Percentiles rank a stretch among this genome's conserved stretches.
Conservation (phyloP, 2,888 invertebrate genomes). For the Mythimna loreyi region DNA sequence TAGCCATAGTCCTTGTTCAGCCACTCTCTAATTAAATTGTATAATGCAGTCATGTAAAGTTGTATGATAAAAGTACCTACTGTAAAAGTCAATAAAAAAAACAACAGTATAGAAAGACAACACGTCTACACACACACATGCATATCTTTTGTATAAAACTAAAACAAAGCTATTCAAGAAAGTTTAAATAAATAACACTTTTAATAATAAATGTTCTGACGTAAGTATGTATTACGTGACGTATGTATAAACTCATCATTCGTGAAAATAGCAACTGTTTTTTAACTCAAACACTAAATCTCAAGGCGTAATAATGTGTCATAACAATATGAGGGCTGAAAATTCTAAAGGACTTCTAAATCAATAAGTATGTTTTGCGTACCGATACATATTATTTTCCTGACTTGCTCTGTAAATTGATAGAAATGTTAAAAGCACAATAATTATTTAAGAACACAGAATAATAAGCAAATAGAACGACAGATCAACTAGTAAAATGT, state of each 20-base stretch:
- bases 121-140: constrained; percentile 60
- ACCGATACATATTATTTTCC: constrained; percentile 88
- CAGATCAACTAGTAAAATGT: too few relatives aligned
- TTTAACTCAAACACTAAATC: constrained; percentile 41
- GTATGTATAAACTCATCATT: constrained; percentile 10
- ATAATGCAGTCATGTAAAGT: constrained; percentile 22
- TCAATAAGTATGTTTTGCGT: constrained; percentile 73
- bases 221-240: neutral
- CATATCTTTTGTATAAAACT: constrained; percentile 40
- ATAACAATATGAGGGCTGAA: constrained; percentile 43
- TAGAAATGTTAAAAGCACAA: constrained; percentile 64
- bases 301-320: constrained; percentile 44
- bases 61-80: constrained; percentile 15
- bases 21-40: constrained; percentile 37
- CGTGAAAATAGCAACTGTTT: constrained; percentile 29
- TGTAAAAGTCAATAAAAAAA: constrained; percentile 3
- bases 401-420: constrained; percentile 89
- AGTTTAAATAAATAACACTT: constrained; percentile 1
- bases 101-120: constrained; percentile 11
- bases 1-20: constrained; percentile 56
- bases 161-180: constrained; percentile 19
- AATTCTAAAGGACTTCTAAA: constrained; percentile 56
- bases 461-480: constrained; percentile 38
- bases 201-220: constrained; percentile 29
- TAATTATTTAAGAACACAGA: constrained; percentile 38